phyloP scores from a whole-genome alignment of 2,113 vertebrate genomes.

The Hippocampus zosterae region DNA sequence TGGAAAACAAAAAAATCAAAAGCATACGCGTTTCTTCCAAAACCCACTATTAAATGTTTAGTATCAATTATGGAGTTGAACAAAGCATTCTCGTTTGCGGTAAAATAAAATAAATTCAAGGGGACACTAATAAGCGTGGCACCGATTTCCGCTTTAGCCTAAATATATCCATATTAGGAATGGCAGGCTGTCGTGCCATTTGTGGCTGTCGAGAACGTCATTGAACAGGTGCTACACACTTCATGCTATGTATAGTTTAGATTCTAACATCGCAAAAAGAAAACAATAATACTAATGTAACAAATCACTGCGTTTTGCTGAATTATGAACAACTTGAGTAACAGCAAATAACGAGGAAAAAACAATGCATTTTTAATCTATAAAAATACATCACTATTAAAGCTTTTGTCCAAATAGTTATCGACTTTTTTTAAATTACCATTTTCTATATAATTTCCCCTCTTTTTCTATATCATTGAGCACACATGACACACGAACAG shows the following conservation, averaged over 20 bases:
- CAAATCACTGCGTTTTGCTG: background rate
- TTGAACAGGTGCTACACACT: slow-evolving; percentile 46
- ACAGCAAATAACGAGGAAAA: background rate
- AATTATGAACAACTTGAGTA: background rate
- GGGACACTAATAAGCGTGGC: slow-evolving; percentile 60
- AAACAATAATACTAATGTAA: background rate
- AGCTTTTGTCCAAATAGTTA: too few relatives aligned
- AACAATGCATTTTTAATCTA: background rate
- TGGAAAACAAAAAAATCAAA: background rate
- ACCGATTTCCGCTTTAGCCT: slow-evolving; percentile 52
- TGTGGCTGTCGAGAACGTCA: slow-evolving; percentile 16
- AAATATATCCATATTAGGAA: slow-evolving; percentile 64
- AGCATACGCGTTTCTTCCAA: background rate
- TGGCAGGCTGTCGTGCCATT: slow-evolving; percentile 47
- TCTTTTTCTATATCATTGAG: too few relatives aligned
- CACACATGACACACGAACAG: too few relatives aligned
- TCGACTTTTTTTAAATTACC: too few relatives aligned
- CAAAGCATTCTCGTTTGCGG: background rate
- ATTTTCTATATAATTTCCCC: too few relatives aligned
- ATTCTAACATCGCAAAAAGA: background rate
- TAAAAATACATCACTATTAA: too few relatives aligned
- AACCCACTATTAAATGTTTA: rapidly evolving
- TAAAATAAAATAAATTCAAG: background rate
- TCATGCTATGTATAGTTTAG: background rate
- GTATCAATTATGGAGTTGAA: rapidly evolving